Base-by-base conservation (phyloP, 1,140 invertebrate species). In the Eumaeus atala region DNA sequence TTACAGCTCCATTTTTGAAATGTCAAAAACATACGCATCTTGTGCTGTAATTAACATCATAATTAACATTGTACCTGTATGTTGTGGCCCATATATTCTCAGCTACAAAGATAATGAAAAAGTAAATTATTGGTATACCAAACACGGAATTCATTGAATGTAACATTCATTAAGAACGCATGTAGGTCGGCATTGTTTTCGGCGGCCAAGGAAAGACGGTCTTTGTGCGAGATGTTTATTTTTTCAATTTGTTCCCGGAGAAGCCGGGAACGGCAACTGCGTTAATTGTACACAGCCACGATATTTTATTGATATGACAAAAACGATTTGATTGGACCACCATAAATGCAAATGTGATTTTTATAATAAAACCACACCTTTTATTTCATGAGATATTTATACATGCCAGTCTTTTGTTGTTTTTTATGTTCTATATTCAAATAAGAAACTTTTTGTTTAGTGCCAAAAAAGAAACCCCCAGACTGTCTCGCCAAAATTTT, bases 191-290 rank as follows among this genome's bases (percentile, higher is more conserved):
- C 66, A 74, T 79, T 79, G 71, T 81, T 58, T 44, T 72, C 54
- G 63, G 54, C 61, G 64, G 77, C n/a, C n/a, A n/a, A 65, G 77
- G 76, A 70, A 79, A 81, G 67, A 66, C 67, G 62, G 64, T 72
- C 80, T 78, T 86, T 86, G 80, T 84, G 51, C 59, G 48, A 64
- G 38, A 54, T 77, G 75, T 86, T 83, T 82, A 70, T 77, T 78
- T 75, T 77, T 77, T 70, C 60, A 73, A 75, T 80, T 75, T 56
- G 48, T 76, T 77, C 67, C 51, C 55, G 56, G 63, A 73, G 66
- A 58, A 59, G 58, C 48, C 33, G 54, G 48, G 21, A 52, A 50
- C 54, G 48, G 54, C 42, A 55, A 50, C 53, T 60, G 59, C 63
- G 62, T 58, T 79, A 75, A 85, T 86, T 79, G 70, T 44, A 58